Evolutionary conservation across 2,797 vertebrate genomes (phyloP), one percentile per base, ranked within the genome.

Genomic region (Pitangus sulphuratus): DNA sequence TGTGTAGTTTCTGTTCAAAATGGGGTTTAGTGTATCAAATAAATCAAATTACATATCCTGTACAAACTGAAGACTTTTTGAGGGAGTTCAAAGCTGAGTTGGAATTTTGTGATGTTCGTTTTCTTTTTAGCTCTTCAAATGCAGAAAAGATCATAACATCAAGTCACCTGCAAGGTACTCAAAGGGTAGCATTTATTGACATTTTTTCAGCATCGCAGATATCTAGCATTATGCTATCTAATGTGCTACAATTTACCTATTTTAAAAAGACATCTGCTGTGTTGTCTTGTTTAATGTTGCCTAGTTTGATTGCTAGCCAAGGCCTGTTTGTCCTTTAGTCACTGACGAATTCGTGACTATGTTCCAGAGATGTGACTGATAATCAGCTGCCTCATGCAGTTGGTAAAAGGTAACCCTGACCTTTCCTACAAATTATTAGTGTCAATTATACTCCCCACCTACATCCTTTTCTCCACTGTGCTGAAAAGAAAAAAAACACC

Each of bases 211-310:
- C 28, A 39, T 42, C 90, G n/a, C 26, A 65, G 56, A 18, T 56
- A 89, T 60, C 50, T 82, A 72, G 31, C 28, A 1, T 90, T 66
- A 84, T 4, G 0, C 42, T 71, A 48, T 57, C 77, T 93, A 53
- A 28, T 85, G 51, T 45, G 56, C 83, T 77, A 77, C 30, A 94
- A 60, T 83, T 85, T 92, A 83, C 78, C 79, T 94, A 64, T 87
- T 97, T 95, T 54, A 47, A 92, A 96, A 84, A 92, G 92, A 87
- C 90, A 95, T 94, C 77, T 96, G 87, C 84, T 92, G 61, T 89
- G 61, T 81, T 81, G 56, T 66, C 80, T 57, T 84, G 24, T 75
- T 89, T 57, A 65, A 31, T 0, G 1, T 8, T 89, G 91, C 82
- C 69, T 92, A 94, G 79, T 62, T 50, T 88, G 82, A 92, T 54